phyloP scores from a whole-genome alignment of 2,113 vertebrate genomes.

The Gasterosteus aculeatus region DNA sequence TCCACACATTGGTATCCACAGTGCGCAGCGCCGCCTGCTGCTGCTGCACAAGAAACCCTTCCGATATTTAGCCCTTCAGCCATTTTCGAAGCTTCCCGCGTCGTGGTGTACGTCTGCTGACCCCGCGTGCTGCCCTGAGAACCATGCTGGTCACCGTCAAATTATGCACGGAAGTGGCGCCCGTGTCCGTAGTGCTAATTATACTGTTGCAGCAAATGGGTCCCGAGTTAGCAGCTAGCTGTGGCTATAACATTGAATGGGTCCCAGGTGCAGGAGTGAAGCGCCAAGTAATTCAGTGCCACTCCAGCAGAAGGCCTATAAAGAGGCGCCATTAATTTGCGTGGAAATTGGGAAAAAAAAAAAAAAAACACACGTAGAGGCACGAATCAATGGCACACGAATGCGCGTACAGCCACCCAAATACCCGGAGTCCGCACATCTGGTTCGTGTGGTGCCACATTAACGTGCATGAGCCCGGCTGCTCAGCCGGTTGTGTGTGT shows the following conservation, averaged over 20 bases:
- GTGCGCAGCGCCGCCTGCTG: neutral
- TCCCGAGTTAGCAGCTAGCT: conserved; percentile 72
- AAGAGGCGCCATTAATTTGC: conserved; percentile 78
- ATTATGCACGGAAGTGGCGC: conserved; percentile 22
- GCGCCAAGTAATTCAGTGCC: conserved; percentile 79
- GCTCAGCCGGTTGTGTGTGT: conserved; percentile 55
- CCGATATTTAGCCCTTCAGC: neutral
- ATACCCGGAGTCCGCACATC: conserved; percentile 59
- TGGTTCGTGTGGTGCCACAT: conserved; percentile 56
- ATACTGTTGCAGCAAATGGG: conserved; percentile 65
- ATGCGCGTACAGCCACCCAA: conserved; percentile 56
- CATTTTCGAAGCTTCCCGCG: conserved; percentile 3
- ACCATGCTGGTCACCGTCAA: conserved; percentile 31
- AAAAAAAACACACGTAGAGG: conserved; percentile 23
- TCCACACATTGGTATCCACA: neutral
- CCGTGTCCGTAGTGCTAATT: conserved; percentile 65
- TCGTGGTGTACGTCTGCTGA: neutral
- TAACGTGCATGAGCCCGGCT: conserved; percentile 56
- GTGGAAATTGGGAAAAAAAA: conserved; percentile 78
- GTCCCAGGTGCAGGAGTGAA: conserved; percentile 77
- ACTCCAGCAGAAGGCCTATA: conserved; percentile 79
- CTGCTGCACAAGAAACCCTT: neutral
- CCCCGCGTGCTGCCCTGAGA: conserved; percentile 11
- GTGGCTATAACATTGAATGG: conserved; percentile 66
- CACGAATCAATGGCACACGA: conserved; percentile 65